phyloP scores from a whole-genome alignment of 2,888 invertebrate species.

The Itoplectis maculator region DNA sequence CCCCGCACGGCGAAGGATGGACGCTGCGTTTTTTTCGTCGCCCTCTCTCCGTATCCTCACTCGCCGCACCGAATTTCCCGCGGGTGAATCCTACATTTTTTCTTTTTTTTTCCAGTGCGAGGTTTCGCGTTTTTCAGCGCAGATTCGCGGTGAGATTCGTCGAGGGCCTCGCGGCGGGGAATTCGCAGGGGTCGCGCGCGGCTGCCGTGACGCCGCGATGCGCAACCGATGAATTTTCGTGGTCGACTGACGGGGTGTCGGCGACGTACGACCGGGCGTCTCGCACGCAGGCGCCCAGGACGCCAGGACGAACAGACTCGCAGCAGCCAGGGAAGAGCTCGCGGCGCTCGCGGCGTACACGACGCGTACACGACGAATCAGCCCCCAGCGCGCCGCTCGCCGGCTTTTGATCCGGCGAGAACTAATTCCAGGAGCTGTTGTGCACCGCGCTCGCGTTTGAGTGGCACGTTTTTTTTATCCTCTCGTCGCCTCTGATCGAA shows the following conservation, averaged over 20 bases:
- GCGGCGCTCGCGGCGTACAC: not conserved
- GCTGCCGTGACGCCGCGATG: slow-evolving; percentile 47
- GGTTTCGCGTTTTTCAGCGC: no score
- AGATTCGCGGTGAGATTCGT: no score
- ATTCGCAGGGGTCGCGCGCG: not conserved
- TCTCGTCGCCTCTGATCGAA: not conserved
- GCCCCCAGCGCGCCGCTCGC: slow-evolving; percentile 1
- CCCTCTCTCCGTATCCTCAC: slow-evolving; percentile 9
- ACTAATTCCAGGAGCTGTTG: slow-evolving; percentile 17
- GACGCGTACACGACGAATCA: slow-evolving; percentile 10
- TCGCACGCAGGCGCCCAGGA: slow-evolving; percentile 56
- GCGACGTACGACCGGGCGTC: slow-evolving; percentile 62
- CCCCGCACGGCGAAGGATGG: slow-evolving; percentile 59
- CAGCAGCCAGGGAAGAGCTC: slow-evolving; percentile 54
- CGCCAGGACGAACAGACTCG: slow-evolving; percentile 67
- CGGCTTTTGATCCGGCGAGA: slow-evolving; percentile 15
- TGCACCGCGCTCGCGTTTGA: slow-evolving; percentile 14
- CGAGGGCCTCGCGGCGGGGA: no score
- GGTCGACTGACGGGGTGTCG: slow-evolving; percentile 70
- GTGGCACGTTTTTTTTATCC: slow-evolving; percentile 13
- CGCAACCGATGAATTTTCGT: slow-evolving; percentile 59
- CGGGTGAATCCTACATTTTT: slow-evolving; percentile 55
- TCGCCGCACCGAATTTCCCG: slow-evolving; percentile 1
- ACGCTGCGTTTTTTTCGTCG: slow-evolving; percentile 41
- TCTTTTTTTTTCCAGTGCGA: no score